Base-by-base conservation (phyloP, 1,140 invertebrate genomes). In the Diorhabda sublineata region DNA sequence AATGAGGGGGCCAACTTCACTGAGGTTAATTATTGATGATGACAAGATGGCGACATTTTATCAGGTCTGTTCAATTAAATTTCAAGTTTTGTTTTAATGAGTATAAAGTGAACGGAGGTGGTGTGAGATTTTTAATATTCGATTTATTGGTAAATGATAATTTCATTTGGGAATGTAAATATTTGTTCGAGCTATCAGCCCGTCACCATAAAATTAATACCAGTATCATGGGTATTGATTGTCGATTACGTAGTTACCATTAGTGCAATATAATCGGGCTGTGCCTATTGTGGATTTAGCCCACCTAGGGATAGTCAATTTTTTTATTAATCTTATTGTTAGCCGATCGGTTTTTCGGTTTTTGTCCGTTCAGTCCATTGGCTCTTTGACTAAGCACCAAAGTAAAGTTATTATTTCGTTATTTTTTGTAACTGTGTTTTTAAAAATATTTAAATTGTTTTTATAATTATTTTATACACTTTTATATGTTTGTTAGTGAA, bases 401-500 rank as follows among this genome's bases (percentile, higher is more conserved):
- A 79, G 75, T 78, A 79, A 76, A 75, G 73, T 74, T 74, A 75
- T 75, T 75, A 76, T 78, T 77, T 77, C 63, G 58, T 67, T 67
- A 67, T 67, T 75, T 77, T 76, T 78, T 77, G 70, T 75, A 73
- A 75, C 72, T 73, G 71, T 73, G 73, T 77, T 74, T 75, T 78
- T 74, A 78, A 70, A 74, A 78, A 76, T 79, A 76, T 77, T 74
- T 78, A 75, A 76, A 78, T 79, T 80, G 76, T 80, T 80, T 79
- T 77, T 80, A 77, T 80, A 78, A 76, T 79, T 76, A 77, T 79
- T 79, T 80, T 80, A 74, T 80, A 79, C 76, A 80, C 77, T 79
- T 79, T 80, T 80, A 75, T 80, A 79, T 80, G 77, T 78, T 79
- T 80, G 77, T 79, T 79, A 79, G 77, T 76, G 71, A 71, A 73